These are phyloP conservation scores for Dunckerocampus dactyliophorus DNA, from an alignment of 2,113 vertebrate species.

Conservation along the genomic window DNA sequence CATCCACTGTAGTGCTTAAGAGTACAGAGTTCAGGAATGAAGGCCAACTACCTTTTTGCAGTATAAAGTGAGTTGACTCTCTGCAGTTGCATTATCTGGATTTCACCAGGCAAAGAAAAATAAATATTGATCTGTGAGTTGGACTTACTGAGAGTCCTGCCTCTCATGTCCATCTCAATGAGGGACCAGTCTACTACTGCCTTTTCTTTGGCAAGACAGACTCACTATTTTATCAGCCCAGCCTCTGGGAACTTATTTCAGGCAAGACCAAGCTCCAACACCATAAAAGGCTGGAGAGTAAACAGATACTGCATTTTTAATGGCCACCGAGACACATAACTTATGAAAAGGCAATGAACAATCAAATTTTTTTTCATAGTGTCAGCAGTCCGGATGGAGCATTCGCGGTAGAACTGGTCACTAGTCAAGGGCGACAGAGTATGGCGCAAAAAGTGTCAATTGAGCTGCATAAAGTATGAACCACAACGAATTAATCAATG, in stretches of 20 bases:
- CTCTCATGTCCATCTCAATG: background rate
- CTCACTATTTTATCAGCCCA: background rate
- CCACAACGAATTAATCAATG: too few species aligned
- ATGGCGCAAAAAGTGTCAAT: too few species aligned
- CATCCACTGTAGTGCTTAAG: too few species aligned
- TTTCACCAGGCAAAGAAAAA: background rate
- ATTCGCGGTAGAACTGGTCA: too few species aligned
- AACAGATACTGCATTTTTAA: slow-evolving; percentile 1
- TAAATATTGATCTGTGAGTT: background rate
- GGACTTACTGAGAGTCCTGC: background rate
- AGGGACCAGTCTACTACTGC: background rate
- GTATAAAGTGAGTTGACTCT: background rate
- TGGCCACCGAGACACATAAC: background rate
- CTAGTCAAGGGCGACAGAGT: too few species aligned
- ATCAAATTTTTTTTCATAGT: background rate
- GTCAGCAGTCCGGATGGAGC: too few species aligned
- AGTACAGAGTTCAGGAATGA: too few species aligned
- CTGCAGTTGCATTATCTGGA: background rate
- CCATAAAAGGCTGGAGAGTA: background rate
- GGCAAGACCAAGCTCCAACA: background rate
- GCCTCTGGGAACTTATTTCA: background rate
- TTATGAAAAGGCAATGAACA: background rate
- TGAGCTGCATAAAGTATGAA: too few species aligned
- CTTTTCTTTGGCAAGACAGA: background rate
- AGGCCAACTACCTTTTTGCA: background rate